phyloP scores from a whole-genome alignment of 2,888 invertebrate species.

The Calameuta filiformis region DNA sequence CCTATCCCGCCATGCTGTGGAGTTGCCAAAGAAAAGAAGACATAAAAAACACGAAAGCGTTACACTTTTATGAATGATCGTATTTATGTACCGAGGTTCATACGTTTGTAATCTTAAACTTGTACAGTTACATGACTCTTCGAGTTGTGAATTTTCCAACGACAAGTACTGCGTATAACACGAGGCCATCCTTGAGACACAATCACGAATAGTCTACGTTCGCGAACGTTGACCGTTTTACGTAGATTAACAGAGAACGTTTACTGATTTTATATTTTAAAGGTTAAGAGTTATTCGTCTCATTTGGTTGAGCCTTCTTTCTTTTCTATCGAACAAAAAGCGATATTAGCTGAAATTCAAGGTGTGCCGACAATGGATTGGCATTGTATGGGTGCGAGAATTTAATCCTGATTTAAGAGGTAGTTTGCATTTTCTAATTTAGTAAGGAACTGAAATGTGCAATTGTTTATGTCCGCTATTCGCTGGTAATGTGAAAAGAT shows the following conservation, averaged over 20 bases:
- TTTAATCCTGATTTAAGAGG: neutral
- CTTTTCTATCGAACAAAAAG: neutral
- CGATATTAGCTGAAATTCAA: neutral
- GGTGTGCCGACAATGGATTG: neutral
- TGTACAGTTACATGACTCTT: neutral
- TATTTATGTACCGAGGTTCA: neutral
- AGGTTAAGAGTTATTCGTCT: neutral
- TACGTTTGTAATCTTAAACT: neutral
- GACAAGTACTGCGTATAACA: neutral
- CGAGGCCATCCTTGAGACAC: neutral
- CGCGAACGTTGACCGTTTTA: neutral
- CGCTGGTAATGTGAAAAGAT: neutral
- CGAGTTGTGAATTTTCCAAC: neutral
- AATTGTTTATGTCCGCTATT: neutral
- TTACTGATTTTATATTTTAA: neutral
- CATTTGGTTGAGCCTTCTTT: neutral
- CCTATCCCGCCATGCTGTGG: conserved; percentile 43
- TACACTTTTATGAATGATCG: neutral
- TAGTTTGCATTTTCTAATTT: neutral
- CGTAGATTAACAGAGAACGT: neutral
- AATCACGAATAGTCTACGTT: neutral
- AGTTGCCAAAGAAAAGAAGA: conserved; percentile 58
- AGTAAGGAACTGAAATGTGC: neutral
- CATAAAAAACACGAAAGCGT: neutral
- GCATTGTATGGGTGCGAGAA: neutral